Percentiles rank a stretch among this genome's conserved stretches.
Conservation (phyloP, 2,888 invertebrate species). For the Phyto melanocephala region DNA sequence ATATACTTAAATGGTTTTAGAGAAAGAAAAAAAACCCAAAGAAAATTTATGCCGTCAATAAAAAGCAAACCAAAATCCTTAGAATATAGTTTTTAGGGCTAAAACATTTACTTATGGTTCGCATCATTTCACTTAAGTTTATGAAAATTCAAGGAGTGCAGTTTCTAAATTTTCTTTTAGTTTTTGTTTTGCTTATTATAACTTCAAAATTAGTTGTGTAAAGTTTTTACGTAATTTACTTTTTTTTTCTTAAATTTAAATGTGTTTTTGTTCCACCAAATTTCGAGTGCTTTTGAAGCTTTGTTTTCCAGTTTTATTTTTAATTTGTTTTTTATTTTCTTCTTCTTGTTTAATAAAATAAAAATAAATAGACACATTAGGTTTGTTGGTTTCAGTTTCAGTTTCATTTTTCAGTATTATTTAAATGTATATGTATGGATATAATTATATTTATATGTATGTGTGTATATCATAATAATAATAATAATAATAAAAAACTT, state of each 20-base stretch:
- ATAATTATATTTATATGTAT: no score
- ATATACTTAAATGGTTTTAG: not conserved
- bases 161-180: not conserved
- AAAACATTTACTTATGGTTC: not conserved
- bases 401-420: constrained; percentile 1
- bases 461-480: not conserved
- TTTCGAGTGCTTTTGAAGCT: constrained; percentile 60
- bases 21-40: no score
- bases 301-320: constrained; percentile 14
- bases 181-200: not conserved
- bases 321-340: not conserved
- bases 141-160: constrained; percentile 2
- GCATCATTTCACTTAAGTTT: not conserved
- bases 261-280: constrained; percentile 15
- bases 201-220: not conserved
- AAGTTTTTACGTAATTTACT: not conserved
- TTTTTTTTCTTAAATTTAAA: not conserved
- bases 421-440: not conserved
- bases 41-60: no score
- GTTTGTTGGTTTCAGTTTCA: not conserved
- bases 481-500: no score
- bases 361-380: constrained; percentile 23
- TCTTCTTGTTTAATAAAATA: no score
- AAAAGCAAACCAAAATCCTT: not conserved
- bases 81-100: constrained; percentile 34